A percentile compares a stretch with the other conserved stretches of the same genome.
phyloP scores from a whole-genome alignment of 2,113 vertebrate species.

The Sinocyclocheilus anshuiensis region DNA sequence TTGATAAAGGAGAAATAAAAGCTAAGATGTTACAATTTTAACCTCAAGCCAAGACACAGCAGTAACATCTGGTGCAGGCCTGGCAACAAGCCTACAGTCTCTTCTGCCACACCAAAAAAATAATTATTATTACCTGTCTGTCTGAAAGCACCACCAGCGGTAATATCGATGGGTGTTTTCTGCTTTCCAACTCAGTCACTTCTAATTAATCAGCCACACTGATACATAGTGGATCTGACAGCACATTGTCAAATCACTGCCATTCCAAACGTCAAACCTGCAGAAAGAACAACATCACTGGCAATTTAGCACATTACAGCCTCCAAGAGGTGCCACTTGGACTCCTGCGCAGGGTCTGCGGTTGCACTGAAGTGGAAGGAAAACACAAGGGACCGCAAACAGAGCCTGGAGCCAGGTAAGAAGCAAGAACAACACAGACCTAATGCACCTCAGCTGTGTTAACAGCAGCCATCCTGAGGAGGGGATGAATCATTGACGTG shows the following conservation, averaged over 20 bases:
- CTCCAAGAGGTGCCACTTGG: slow-evolving; percentile 47
- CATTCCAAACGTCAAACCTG: slow-evolving; percentile 47
- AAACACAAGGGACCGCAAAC: slow-evolving; percentile 56
- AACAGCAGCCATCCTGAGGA: slow-evolving; percentile 68
- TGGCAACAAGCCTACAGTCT: slow-evolving; percentile 62
- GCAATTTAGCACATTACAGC: slow-evolving; percentile 50
- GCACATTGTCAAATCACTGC: slow-evolving; percentile 42
- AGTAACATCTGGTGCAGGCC: slow-evolving; percentile 65
- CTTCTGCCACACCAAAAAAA: slow-evolving; percentile 66
- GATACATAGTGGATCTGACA: slow-evolving; percentile 47
- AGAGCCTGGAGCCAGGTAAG: slow-evolving; percentile 68
- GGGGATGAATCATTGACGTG: slow-evolving; percentile 70
- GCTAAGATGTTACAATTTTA: slow-evolving; percentile 31
- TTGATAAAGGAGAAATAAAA: neutral
- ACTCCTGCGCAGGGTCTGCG: slow-evolving; percentile 15
- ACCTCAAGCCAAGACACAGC: neutral
- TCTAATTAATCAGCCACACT: slow-evolving; percentile 22
- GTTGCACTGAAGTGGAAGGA: slow-evolving; percentile 49
- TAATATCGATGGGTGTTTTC: slow-evolving; percentile 59
- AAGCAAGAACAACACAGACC: slow-evolving; percentile 65
- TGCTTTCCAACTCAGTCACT: slow-evolving; percentile 57
- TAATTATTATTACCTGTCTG: slow-evolving; percentile 58
- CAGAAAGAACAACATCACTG: slow-evolving; percentile 48
- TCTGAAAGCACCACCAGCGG: slow-evolving; percentile 60
- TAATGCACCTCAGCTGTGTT: slow-evolving; percentile 79